Conservation (phyloP, 2,113 vertebrate species). For the Scartelaos histophorus region DNA sequence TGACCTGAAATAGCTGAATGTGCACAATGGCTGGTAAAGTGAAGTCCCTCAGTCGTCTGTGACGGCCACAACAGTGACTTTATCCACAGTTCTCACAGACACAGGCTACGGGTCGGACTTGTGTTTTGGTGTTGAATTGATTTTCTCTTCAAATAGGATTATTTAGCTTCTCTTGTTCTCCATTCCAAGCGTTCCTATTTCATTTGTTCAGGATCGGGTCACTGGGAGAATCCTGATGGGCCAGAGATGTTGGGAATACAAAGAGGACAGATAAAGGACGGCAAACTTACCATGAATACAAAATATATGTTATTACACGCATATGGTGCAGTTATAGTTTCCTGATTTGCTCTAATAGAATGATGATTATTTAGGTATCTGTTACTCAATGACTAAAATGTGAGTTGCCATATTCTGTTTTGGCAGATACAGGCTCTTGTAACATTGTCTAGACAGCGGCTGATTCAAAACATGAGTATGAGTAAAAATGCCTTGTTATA, state of each 20-base stretch:
- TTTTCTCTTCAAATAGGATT: constrained; percentile 62
- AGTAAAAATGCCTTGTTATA: too few relatives aligned
- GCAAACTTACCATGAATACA: neutral
- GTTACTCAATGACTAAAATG: neutral
- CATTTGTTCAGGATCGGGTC: constrained; percentile 62
- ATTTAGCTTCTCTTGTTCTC: constrained; percentile 50
- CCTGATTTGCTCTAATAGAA: neutral
- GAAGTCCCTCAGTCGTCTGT: neutral
- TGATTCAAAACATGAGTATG: constrained; percentile 61
- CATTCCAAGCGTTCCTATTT: constrained; percentile 54
- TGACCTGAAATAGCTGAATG: neutral
- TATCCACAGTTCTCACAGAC: constrained; percentile 20
- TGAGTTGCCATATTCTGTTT: constrained; percentile 28
- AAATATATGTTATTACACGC: neutral
- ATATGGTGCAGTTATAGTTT: neutral
- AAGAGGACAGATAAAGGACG: constrained; percentile 1
- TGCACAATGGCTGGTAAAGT: neutral
- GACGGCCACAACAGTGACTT: constrained; percentile 25
- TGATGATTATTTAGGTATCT: neutral
- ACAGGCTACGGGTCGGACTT: constrained; percentile 22
- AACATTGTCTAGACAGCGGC: constrained; percentile 70
- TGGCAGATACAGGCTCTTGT: constrained; percentile 64
- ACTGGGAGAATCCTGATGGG: constrained; percentile 27
- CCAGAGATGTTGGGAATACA: constrained; percentile 13
- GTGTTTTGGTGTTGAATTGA: constrained; percentile 60